Evolutionary conservation across 2,888 invertebrate species (phyloP).

Genomic region (Meiosimyza platycephala): DNA sequence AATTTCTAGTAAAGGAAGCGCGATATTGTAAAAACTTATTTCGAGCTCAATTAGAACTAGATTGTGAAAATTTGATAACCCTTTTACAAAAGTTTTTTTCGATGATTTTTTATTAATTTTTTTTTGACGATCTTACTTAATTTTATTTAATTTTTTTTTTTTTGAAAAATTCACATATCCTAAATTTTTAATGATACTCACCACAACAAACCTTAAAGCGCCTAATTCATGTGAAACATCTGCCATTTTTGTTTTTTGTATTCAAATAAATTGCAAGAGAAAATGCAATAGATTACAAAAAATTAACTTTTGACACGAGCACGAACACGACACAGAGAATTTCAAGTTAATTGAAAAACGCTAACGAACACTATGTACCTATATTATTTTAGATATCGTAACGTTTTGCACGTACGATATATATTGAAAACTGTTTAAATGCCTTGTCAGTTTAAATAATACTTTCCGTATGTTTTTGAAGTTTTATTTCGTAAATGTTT

Average conservation of each 20-base stretch:
- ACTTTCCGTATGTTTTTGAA: background rate
- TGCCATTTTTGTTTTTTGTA: slow-evolving; percentile 53
- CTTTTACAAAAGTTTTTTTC: too few species aligned
- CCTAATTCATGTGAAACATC: slow-evolving; percentile 67
- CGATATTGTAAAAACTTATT: too few species aligned
- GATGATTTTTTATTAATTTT: too few species aligned
- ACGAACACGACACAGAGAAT: background rate
- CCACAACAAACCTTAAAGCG: slow-evolving; percentile 65
- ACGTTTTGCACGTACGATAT: background rate
- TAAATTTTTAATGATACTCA: slow-evolving; percentile 51
- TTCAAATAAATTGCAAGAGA: background rate
- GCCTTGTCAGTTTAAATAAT: background rate
- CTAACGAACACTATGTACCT: background rate
- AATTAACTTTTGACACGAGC: slow-evolving; percentile 28
- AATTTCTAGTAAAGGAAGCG: too few species aligned
- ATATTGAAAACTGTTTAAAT: background rate
- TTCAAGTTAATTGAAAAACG: background rate
- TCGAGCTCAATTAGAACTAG: too few species aligned
- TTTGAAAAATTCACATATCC: background rate
- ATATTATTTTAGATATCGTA: background rate
- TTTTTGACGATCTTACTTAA: background rate
- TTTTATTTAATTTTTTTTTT: background rate
- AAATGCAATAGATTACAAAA: slow-evolving; percentile 6
- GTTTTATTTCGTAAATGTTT: background rate
- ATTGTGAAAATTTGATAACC: too few species aligned